These are phyloP conservation scores for Trichopria drosophilae DNA, from an alignment of 2,888 invertebrate genomes.

Conservation along the genomic window DNA sequence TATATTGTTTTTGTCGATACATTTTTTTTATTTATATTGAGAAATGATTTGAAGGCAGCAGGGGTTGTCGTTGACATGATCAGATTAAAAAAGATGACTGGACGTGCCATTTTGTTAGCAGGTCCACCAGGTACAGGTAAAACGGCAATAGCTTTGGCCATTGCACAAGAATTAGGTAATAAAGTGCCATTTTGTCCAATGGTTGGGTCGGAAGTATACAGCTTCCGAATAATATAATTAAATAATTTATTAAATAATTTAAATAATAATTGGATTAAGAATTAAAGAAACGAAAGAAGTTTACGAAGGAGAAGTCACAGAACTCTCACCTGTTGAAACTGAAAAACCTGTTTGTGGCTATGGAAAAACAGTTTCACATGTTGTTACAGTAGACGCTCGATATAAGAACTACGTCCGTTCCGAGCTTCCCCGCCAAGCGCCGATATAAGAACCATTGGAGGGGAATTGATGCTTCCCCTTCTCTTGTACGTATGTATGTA, in stretches of 20 bases:
- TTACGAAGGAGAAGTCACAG: conserved; percentile 98
- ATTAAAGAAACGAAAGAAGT: conserved; percentile 98
- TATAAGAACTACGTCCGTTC: no score
- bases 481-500: no score
- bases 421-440: no score
- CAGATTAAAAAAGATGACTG: conserved; percentile 95
- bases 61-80: conserved; percentile 97
- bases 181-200: conserved; percentile 92
- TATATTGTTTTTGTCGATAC: no score
- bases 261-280: conserved; percentile 91
- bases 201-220: conserved; percentile 94
- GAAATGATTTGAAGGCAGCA: conserved; percentile 74
- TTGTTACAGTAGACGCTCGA: conserved; percentile 90
- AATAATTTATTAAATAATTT: conserved; percentile 99
- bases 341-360: conserved; percentile 97
- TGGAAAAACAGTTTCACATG: conserved; percentile 97
- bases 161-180: conserved; percentile 95
- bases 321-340: conserved; percentile 96
- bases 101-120: conserved; percentile 89
- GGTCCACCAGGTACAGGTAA: conserved; percentile 97
- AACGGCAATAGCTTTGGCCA: conserved; percentile 96
- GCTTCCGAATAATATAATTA: conserved; percentile 98
- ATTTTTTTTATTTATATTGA: no score
- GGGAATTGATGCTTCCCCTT: no score
- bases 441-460: no score